Base-by-base conservation (phyloP, 2,888 invertebrate genomes). In the Pollenia angustigena region DNA sequence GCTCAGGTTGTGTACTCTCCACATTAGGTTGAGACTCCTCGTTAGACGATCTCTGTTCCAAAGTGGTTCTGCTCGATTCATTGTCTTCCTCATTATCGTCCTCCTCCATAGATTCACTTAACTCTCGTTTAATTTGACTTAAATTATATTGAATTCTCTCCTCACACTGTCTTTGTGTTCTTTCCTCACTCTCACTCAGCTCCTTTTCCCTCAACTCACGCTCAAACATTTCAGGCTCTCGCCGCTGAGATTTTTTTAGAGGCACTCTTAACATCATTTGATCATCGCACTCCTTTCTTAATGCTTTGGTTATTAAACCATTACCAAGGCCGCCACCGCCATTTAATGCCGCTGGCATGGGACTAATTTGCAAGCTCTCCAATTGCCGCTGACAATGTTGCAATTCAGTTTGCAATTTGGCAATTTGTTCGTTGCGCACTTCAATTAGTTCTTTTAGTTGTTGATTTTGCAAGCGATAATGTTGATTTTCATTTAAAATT, bases 401-500 rank as follows among this genome's bases (percentile, higher is more conserved):
- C 88, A 93, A 88, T 85, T 93, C 92, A 52, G 92, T 91, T 66
- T 92, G 90, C 79, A 93, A 89, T 88, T 93, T 93, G 64, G 89
- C 89, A 64, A 93, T 92, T 84, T 92, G 91, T 85, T 91, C 91
- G 82, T 93, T 92, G 81, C 92, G 91, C 54, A 92, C 91, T 52
- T 92, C 91, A 48, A 93, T 85, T 83, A 93, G 90, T 81, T 93
- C 92, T 62, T 91, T 90, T 68, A 93, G 87, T 72, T 92, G 93
- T 64, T 91, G 88, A 85, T 92, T 93, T 69, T 91, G 92, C 85
- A 90, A 91, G 71, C 93, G 91, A 85, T 91, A 90, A 81, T 93
- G 92, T 69, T 92, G 91, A 80, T 93, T 93, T 88, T 93, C 93
- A 72, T 92, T 92, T 85, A 93, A 87, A 78, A 93, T 88, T 14